phyloP scores from a whole-genome alignment of 2,888 invertebrate species.

The Coenonympha arcania region DNA sequence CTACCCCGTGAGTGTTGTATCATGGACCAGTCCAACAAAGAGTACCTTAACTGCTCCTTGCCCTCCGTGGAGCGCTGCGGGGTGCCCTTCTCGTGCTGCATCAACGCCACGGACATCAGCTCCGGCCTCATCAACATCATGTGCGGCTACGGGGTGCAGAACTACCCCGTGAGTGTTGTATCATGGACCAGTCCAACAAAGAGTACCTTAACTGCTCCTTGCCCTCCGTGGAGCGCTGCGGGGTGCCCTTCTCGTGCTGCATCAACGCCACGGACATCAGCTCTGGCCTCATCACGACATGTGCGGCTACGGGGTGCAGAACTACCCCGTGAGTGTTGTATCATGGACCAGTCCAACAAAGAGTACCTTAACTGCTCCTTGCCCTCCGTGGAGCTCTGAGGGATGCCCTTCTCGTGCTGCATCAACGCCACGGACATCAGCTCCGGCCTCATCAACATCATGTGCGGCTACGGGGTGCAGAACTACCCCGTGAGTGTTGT shows the following conservation, averaged over 20 bases:
- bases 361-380: slow-evolving; percentile 97
- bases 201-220: slow-evolving; percentile 97
- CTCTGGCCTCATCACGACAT: slow-evolving; percentile 88
- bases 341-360: slow-evolving; percentile 96
- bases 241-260: slow-evolving; percentile 98
- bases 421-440: slow-evolving; percentile 92
- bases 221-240: slow-evolving; percentile 91
- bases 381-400: slow-evolving; percentile 91
- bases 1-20: slow-evolving; percentile 76
- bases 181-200: slow-evolving; percentile 96
- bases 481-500: slow-evolving; percentile 78
- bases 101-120: slow-evolving; percentile 90
- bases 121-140: slow-evolving; percentile 91
- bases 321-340: slow-evolving; percentile 77
- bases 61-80: slow-evolving; percentile 93
- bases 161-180: slow-evolving; percentile 77
- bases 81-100: slow-evolving; percentile 97
- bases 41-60: slow-evolving; percentile 95
- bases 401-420: slow-evolving; percentile 98
- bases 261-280: slow-evolving; percentile 92
- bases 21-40: slow-evolving; percentile 96
- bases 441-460: slow-evolving; percentile 88
- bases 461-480: slow-evolving; percentile 94
- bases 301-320: slow-evolving; percentile 93
- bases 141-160: slow-evolving; percentile 93